Evolutionary conservation across 2,113 vertebrate genomes (phyloP).

Genomic region (Petaurus breviceps): DNA sequence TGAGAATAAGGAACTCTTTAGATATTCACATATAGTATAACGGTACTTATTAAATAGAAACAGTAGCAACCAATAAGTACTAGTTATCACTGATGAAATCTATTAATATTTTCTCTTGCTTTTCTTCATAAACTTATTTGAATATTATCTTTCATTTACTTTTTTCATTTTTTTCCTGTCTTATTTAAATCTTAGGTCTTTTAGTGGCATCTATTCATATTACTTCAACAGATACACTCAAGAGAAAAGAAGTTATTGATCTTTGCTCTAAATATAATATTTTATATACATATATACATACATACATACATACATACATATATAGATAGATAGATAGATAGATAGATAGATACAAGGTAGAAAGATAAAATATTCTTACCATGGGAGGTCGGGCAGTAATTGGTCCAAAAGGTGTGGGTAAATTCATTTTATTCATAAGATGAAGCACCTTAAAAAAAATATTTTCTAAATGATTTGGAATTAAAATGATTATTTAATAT

Average conservation of each 20-base stretch:
- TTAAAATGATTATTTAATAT: constrained; percentile 1
- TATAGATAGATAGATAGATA: too few relatives aligned
- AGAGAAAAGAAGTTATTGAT: background rate
- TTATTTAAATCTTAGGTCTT: background rate
- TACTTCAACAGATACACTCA: constrained; percentile 5
- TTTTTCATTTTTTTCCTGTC: background rate
- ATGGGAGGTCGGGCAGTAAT: constrained; percentile 91
- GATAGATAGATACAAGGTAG: too few relatives aligned
- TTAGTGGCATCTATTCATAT: background rate
- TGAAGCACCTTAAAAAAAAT: constrained; percentile 92
- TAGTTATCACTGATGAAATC: background rate
- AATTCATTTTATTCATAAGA: constrained; percentile 99
- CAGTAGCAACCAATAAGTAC: background rate
- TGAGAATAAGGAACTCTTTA: background rate
- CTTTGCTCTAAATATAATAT: background rate
- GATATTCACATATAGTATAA: background rate
- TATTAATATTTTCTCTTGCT: background rate
- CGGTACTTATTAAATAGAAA: background rate
- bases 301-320: too few relatives aligned
- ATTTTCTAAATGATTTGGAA: constrained; percentile 30
- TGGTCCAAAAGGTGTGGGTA: constrained; percentile 95
- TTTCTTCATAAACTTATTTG: background rate
- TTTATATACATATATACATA: too few relatives aligned
- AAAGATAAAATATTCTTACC: constrained; percentile 84
- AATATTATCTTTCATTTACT: background rate